phyloP scores from a whole-genome alignment of 2,888 invertebrate genomes.

The Lycaena phlaeas region DNA sequence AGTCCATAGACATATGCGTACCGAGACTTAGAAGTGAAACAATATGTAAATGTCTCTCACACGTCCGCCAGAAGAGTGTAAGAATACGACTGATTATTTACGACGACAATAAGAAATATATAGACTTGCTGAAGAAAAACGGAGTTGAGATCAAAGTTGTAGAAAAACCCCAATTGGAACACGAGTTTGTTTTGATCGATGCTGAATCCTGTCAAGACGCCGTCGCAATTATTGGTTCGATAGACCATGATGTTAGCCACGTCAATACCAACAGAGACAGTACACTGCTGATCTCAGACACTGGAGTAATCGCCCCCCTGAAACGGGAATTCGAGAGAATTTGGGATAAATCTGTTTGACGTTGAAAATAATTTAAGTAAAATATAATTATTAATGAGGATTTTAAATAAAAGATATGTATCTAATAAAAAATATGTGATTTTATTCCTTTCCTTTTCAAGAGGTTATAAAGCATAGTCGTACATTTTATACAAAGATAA shows the following conservation, averaged over 20 bases:
- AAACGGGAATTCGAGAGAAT: conserved; percentile 43
- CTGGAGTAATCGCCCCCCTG: conserved; percentile 28
- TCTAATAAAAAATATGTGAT: conserved; percentile 59
- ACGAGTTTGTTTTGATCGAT: conserved; percentile 47
- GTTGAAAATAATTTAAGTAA: not conserved
- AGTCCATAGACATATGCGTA: conserved; percentile 41
- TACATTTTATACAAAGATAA: conserved; percentile 11
- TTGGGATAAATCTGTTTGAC: conserved; percentile 25
- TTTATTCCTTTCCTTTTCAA: conserved; percentile 49
- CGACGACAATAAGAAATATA: conserved; percentile 28
- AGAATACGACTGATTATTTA: conserved; percentile 38
- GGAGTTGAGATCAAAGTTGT: conserved; percentile 42
- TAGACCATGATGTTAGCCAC: conserved; percentile 34
- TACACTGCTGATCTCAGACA: conserved; percentile 41
- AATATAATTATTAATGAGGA: conserved; percentile 9
- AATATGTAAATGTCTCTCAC: conserved; percentile 35
- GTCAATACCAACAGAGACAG: conserved; percentile 36
- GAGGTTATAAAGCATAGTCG: conserved; percentile 26
- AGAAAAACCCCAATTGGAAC: conserved; percentile 31
- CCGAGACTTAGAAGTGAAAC: conserved; percentile 38
- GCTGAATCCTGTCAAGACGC: conserved; percentile 25
- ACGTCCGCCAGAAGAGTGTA: conserved; percentile 29
- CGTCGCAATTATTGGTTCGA: conserved; percentile 39
- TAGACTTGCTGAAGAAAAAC: conserved; percentile 28
- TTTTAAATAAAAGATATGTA: conserved; percentile 36